Percentiles rank a stretch among this genome's conserved stretches.
phyloP scores from a whole-genome alignment of 1,140 invertebrate species.

The Diabrotica virgifera region DNA sequence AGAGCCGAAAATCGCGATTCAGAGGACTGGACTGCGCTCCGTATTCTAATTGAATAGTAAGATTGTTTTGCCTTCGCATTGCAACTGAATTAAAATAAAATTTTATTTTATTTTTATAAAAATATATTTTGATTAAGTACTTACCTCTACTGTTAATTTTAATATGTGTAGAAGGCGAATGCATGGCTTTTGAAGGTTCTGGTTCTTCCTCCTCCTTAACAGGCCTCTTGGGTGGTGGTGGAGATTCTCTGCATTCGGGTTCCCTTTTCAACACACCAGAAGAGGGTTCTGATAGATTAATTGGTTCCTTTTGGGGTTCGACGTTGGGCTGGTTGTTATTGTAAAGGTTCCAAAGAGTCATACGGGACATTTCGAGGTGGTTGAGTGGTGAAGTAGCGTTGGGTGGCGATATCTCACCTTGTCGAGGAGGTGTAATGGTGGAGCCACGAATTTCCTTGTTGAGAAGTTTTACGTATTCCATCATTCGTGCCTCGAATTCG shows the following conservation, averaged over 20 bases:
- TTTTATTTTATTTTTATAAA: too few relatives aligned
- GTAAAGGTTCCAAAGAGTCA: conserved; percentile 80
- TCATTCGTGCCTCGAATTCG: conserved; percentile 72
- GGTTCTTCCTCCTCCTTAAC: conserved; percentile 49
- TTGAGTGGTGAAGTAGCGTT: conserved; percentile 57
- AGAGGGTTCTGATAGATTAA: conserved; percentile 58
- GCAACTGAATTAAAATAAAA: too few relatives aligned
- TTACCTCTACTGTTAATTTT: conserved; percentile 87
- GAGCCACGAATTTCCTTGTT: conserved; percentile 42
- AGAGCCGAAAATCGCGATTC: too few relatives aligned
- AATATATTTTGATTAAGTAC: conserved; percentile 30
- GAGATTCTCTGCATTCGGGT: conserved; percentile 53
- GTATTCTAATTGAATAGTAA: too few relatives aligned
- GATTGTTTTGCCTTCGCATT: too few relatives aligned
- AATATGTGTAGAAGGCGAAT: conserved; percentile 64
- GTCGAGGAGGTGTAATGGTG: conserved; percentile 52
- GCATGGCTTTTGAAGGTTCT: conserved; percentile 7
- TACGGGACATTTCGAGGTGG: conserved; percentile 69
- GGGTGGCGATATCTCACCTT: conserved; percentile 58
- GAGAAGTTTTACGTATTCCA: conserved; percentile 72
- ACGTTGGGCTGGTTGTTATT: conserved; percentile 58
- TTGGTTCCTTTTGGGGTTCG: conserved; percentile 58
- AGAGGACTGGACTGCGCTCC: too few relatives aligned
- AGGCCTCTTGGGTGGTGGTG: conserved; percentile 61
- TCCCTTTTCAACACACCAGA: conserved; percentile 60